Percentiles rank a stretch among this genome's conserved stretches.
Conservation (phyloP, 2,797 vertebrate species). For the Ispidina picta region DNA sequence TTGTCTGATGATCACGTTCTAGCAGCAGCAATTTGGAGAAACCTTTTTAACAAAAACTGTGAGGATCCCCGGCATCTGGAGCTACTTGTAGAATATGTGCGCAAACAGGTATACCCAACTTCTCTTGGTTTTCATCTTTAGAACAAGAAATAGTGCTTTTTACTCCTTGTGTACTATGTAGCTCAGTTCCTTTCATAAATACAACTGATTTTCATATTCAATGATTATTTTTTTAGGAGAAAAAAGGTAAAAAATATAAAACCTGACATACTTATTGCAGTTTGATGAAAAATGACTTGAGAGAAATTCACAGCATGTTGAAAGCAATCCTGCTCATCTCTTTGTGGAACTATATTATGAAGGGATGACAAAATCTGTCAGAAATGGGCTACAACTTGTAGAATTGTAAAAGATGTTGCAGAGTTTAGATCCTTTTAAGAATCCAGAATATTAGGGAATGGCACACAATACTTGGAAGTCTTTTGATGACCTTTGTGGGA, state of each 20-base stretch:
- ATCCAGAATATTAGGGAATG: not conserved
- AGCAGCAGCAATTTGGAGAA: slow-evolving; percentile 94
- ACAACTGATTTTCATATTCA: not conserved
- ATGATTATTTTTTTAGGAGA: not conserved
- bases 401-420: not conserved
- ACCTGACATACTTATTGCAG: not conserved
- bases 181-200: not conserved
- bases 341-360: not conserved
- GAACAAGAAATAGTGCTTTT: not conserved
- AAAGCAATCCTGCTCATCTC: not conserved
- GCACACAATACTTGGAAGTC: not conserved
- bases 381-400: not conserved
- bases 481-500: not conserved
- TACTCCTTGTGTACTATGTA: not conserved
- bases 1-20: slow-evolving; percentile 90
- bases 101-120: slow-evolving; percentile 86
- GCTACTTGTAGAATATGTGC: slow-evolving; percentile 92
- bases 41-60: slow-evolving; percentile 89
- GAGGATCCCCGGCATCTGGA: slow-evolving; percentile 91
- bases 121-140: not conserved
- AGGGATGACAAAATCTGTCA: not conserved
- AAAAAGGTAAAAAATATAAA: not conserved
- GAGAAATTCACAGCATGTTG: not conserved
- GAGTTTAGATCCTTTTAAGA: not conserved
- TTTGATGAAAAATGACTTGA: not conserved